Evolutionary conservation across 2,797 vertebrate species (phyloP), one percentile per base, ranked within the genome.

Genomic region (Tapirus indicus): DNA sequence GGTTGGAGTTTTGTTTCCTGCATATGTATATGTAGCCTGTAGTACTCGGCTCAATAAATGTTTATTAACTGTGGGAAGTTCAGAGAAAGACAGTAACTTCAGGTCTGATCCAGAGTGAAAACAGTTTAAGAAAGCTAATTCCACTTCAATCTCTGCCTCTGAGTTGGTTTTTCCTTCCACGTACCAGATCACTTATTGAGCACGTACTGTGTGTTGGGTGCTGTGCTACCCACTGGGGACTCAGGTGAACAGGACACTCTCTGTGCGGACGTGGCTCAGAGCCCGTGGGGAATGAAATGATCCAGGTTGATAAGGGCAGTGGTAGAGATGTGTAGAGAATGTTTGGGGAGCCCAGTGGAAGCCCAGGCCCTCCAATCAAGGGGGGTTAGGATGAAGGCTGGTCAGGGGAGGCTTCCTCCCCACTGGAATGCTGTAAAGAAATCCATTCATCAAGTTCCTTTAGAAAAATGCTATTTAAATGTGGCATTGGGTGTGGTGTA

Each of bases 401-500:
- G 18, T 18, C 27, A 17, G n/a, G 27, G 66, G 27, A 93, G 41
- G 32, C 41, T 71, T 54, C 54, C 13, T 75, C 47, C 2, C 44
- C 27, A 1, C 2, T 69, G 77, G 72, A 94, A 58, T 54, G n/a
- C 58, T 71, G 3, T 62, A 72, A 82, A 88, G 35, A 66, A 94
- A 35, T 44, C 95, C 80, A 54, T 95, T 94, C 92, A 68, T 88
- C 20, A 41, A 66, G 77, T 91, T 96, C 89, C 66, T 94, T 91
- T 68, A 84, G 83, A 88, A 93, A 93, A 90, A 38, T 79, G 41
- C 18, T 88, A 5, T 60, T 86, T 93, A 69, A 86, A 56, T 41
- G 7, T 3, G 52, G 56, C 4, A 0, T 29, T 89, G 88, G 84
- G 75, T 86, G 92, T 82, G 60, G 32, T 80, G 21, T 35, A 18